These are phyloP conservation scores for Muscicapa striata DNA, from an alignment of 2,797 vertebrate genomes.

Conservation along the genomic window DNA sequence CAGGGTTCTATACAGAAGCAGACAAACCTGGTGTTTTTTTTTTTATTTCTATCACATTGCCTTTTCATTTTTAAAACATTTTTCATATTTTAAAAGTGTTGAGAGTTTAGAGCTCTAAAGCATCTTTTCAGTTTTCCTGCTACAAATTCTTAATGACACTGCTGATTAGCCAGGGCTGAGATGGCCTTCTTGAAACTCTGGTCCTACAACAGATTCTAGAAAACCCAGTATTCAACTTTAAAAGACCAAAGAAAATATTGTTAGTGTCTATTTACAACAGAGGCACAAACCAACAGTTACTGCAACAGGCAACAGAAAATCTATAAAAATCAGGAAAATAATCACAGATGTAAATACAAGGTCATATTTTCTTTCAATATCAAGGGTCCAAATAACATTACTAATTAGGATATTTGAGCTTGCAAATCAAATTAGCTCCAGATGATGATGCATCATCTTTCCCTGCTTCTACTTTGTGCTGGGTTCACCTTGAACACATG, in stretches of 20 bases:
- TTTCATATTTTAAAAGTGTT: neutral
- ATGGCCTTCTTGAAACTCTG: neutral
- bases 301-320: neutral
- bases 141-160: neutral
- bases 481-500: neutral
- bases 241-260: neutral
- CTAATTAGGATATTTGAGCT: neutral
- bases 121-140: neutral
- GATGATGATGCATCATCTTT: neutral
- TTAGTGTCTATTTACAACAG: neutral
- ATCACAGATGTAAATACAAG: neutral
- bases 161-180: neutral
- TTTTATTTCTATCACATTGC: neutral
- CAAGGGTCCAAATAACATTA: neutral
- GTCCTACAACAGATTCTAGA: neutral
- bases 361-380: neutral
- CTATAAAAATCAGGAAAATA: neutral
- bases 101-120: neutral
- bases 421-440: neutral
- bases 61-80: neutral
- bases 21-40: neutral
- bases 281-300: neutral
- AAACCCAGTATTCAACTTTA: neutral
- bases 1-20: neutral
- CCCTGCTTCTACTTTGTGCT: neutral